A percentile compares a stretch with the other conserved stretches of the same genome.
Evolutionary conservation across 2,888 invertebrate genomes (phyloP).

Genomic region (Anthoptus insignis): DNA sequence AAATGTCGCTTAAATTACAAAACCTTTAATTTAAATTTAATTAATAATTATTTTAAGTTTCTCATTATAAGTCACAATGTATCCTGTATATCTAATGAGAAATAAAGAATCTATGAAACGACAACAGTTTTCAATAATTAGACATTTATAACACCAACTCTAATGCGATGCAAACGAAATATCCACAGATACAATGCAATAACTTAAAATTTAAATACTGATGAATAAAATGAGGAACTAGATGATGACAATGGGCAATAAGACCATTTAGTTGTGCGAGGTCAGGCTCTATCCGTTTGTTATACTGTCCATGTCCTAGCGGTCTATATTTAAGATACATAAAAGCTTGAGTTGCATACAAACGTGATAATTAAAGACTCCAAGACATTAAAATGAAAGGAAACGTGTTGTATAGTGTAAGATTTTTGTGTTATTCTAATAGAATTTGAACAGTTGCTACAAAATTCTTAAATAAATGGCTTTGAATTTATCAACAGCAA

Average conservation of each 20-base stretch:
- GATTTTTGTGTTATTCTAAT: not conserved
- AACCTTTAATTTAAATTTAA: no score
- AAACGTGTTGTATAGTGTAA: not conserved
- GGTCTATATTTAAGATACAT: slow-evolving; percentile 22
- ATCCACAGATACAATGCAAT: no score
- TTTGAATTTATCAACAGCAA: no score
- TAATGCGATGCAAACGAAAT: no score
- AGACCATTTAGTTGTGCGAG: slow-evolving; percentile 5
- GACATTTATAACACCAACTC: no score
- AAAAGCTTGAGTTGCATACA: slow-evolving; percentile 17
- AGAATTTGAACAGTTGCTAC: no score
- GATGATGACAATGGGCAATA: slow-evolving; percentile 4
- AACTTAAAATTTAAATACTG: not conserved
- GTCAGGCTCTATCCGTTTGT: slow-evolving; percentile 23
- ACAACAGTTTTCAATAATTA: no score
- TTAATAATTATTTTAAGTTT: no score
- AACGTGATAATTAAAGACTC: slow-evolving; percentile 13
- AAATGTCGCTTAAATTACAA: no score
- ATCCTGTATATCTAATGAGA: no score
- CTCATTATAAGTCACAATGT: no score
- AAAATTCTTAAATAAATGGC: not conserved
- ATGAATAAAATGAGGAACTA: not conserved
- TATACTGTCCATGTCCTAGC: slow-evolving; percentile 12
- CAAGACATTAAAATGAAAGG: slow-evolving; percentile 5
- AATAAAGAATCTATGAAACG: no score